Base-by-base conservation (phyloP, 2,888 invertebrate species). In the Megamerina dolium region DNA sequence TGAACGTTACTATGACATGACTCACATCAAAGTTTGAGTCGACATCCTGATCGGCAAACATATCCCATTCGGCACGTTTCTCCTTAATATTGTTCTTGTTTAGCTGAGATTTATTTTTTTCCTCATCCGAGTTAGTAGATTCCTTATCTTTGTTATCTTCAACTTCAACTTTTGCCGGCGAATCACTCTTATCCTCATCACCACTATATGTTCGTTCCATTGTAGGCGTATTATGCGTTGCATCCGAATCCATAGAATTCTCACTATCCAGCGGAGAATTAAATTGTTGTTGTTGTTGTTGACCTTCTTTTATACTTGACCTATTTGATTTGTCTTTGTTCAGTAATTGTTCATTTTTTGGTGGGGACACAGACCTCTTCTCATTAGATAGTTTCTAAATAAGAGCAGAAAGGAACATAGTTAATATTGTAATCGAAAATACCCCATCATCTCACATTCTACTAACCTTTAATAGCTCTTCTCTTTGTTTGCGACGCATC, bases 31-130 rank as follows among this genome's bases (percentile, higher is more conserved):
- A 83, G 59, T 82, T 78, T 29, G 82, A 80, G 58, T 77, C 77
- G 68, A 89, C 87, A 68, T 85, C 87, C 53, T 87, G 87, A 61
- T 94, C 93, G 29, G 94, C 92, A 74, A 93, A 90, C 87, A 90
- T 90, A 61, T 90, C 90, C 86, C 88, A 88, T 56, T 86, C 83
- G 12, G 78, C 74, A n/a, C 75, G 71, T 59, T 79, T 65, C 39
- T 66, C 65, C 32, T 64, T 65, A 16, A 18, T 19, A 20, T 18
- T 36, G 4, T 50, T 55, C 29, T 48, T 19, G 20, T 45, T 41
- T 54, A 53, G 41, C 27, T 31, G 16, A 5, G 12, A 3, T 27
- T 49, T 46, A 23, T 50, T 44, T 16, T 44, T 32, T 10, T 3
- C 12, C 14, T 44, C 37, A n/a, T 31, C 46, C 13, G 2, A 12